phyloP scores from a whole-genome alignment of 2,888 invertebrate species.

The Leptura quadrifasciata region DNA sequence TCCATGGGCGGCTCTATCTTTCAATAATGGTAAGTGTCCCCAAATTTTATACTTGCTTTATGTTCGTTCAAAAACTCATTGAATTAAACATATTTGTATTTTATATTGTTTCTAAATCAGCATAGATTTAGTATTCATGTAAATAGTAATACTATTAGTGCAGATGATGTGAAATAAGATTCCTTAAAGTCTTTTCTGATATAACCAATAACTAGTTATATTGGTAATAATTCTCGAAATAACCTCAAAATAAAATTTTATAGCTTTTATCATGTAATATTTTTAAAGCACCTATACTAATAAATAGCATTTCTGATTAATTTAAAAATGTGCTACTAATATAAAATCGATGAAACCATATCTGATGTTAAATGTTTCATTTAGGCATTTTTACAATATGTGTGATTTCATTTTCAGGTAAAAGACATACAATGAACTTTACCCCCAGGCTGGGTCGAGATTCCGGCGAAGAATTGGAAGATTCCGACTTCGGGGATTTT shows the following conservation, averaged over 20 bases:
- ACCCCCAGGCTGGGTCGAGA: constrained; percentile 76
- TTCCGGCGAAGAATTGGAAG: constrained; percentile 63
- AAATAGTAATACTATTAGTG: too few relatives aligned
- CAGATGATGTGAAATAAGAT: background rate
- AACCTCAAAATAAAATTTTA: background rate
- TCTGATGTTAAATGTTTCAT: too few relatives aligned
- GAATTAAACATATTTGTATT: too few relatives aligned
- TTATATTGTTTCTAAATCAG: too few relatives aligned
- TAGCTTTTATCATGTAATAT: background rate
- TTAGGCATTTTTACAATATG: too few relatives aligned
- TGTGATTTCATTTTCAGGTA: constrained; percentile 51
- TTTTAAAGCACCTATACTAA: background rate
- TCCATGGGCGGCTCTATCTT: constrained; percentile 71
- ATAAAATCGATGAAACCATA: too few relatives aligned
- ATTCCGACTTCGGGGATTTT: constrained; percentile 52
- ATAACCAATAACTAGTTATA: too few relatives aligned
- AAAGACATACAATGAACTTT: constrained; percentile 67
- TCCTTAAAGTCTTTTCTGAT: background rate
- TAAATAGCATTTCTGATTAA: too few relatives aligned
- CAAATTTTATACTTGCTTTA: background rate
- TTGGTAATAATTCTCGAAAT: too few relatives aligned
- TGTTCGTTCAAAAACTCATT: too few relatives aligned
- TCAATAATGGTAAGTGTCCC: constrained; percentile 64
- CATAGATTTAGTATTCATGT: background rate
- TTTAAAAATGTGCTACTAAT: too few relatives aligned